Percentiles rank a stretch among this genome's conserved stretches.
These are phyloP conservation scores for Chelon auratus DNA, from an alignment of 2,797 vertebrate species.

Conservation along the genomic window DNA sequence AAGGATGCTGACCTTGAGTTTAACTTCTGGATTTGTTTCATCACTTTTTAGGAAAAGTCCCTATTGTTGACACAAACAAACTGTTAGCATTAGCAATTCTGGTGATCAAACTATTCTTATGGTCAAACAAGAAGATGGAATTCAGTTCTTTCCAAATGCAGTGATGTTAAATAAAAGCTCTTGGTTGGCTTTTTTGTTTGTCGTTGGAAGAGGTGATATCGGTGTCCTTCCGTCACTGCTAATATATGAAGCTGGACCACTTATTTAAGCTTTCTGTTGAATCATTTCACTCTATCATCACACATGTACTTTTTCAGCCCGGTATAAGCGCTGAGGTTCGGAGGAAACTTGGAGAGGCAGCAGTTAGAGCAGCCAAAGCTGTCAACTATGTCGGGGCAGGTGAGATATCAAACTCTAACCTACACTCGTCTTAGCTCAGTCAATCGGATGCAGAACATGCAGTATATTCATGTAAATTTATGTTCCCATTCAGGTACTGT, in stretches of 20 bases:
- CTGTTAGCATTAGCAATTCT: too few relatives aligned
- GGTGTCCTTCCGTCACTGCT: too few relatives aligned
- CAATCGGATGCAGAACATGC: not conserved
- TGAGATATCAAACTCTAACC: slow-evolving; percentile 57
- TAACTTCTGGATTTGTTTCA: too few relatives aligned
- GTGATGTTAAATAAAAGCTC: too few relatives aligned
- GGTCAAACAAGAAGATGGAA: too few relatives aligned
- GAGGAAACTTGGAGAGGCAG: slow-evolving; percentile 93
- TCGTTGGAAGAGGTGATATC: too few relatives aligned
- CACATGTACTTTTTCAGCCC: slow-evolving; percentile 82
- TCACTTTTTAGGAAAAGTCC: too few relatives aligned
- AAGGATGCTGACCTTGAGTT: too few relatives aligned
- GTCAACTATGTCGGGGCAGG: slow-evolving; percentile 97
- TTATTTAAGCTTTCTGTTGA: not conserved
- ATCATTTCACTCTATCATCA: not conserved
- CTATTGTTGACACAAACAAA: too few relatives aligned
- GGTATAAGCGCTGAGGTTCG: slow-evolving; percentile 92
- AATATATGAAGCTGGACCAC: not conserved
- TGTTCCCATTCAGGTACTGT: slow-evolving; percentile 86
- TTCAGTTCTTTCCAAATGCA: too few relatives aligned
- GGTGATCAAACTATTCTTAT: too few relatives aligned
- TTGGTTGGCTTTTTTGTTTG: too few relatives aligned
- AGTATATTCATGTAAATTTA: rapidly evolving
- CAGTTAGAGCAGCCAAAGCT: slow-evolving; percentile 94
- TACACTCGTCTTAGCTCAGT: not conserved